A percentile compares a stretch with the other conserved stretches of the same genome.
Evolutionary conservation across 2,113 vertebrate genomes (phyloP).

Genomic region (Regulus satrapa): DNA sequence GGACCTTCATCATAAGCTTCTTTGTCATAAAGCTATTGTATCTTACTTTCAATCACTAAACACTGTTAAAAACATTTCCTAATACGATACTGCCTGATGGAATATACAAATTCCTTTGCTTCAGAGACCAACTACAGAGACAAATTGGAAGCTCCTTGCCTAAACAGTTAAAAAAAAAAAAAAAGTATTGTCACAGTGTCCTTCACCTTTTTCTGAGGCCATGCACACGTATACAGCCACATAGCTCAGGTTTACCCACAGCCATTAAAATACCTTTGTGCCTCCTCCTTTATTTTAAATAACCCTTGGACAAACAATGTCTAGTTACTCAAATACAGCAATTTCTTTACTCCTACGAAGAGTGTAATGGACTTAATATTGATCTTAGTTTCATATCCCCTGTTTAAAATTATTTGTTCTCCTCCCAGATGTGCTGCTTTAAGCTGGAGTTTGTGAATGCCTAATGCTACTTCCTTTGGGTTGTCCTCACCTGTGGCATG

Average conservation of each 20-base stretch:
- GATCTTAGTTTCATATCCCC: background rate
- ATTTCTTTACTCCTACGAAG: background rate
- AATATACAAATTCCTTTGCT: constrained; percentile 47
- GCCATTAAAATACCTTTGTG: background rate
- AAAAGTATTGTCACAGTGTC: background rate
- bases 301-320: background rate
- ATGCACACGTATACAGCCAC: background rate
- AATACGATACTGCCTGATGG: background rate
- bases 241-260: background rate
- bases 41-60: constrained; percentile 67
- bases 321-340: background rate
- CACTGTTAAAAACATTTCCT: constrained; percentile 53
- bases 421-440: background rate
- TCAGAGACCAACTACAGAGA: background rate
- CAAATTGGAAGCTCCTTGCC: background rate
- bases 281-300: background rate
- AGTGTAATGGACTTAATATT: background rate
- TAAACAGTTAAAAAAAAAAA: background rate
- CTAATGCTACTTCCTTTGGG: background rate
- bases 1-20: constrained; percentile 55
- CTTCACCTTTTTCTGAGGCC: background rate
- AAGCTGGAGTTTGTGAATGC: background rate
- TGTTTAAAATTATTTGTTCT: background rate
- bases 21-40: constrained; percentile 60
- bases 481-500: background rate